Conservation (phyloP, 37 sponge, comb jelly and placozoan genomes). For the Haliclona indistincta region DNA sequence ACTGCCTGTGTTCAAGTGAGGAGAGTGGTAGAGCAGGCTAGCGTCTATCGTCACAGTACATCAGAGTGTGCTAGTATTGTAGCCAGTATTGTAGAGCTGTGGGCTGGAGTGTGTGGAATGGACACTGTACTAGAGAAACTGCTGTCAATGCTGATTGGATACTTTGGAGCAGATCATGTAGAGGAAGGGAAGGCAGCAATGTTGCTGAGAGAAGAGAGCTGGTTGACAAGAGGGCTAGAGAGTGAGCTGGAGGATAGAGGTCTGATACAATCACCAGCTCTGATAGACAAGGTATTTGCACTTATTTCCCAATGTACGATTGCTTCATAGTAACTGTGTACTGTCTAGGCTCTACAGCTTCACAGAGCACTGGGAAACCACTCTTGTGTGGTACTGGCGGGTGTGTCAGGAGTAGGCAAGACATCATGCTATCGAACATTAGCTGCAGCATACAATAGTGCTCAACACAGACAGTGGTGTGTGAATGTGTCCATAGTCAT, state of each 20-base stretch:
- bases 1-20: too few species aligned
- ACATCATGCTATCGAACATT: conserved; percentile 38
- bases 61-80: too few species aligned
- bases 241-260: conserved; percentile 44
- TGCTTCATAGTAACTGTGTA: background rate
- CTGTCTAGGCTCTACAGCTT: conserved; percentile 50
- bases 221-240: conserved; percentile 44
- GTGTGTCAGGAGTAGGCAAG: conserved; percentile 55
- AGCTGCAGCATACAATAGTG: conserved; percentile 47
- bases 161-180: background rate
- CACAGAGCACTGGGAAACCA: conserved; percentile 33
- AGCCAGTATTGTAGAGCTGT: too few species aligned
- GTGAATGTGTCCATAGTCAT: conserved; percentile 23
- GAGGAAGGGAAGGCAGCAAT: background rate
- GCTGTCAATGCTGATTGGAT: too few species aligned
- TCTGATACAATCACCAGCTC: conserved; percentile 28
- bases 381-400: conserved; percentile 36
- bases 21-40: too few species aligned
- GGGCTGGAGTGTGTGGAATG: too few species aligned
- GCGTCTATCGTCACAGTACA: too few species aligned
- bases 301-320: background rate
- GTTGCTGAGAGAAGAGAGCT: conserved; percentile 7
- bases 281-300: conserved; percentile 62
- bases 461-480: conserved; percentile 7
- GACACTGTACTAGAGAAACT: too few species aligned